Base-by-base conservation (phyloP, 30 jellyfish, hydroid and myxozoan species). In the Hydractinia echinata region DNA sequence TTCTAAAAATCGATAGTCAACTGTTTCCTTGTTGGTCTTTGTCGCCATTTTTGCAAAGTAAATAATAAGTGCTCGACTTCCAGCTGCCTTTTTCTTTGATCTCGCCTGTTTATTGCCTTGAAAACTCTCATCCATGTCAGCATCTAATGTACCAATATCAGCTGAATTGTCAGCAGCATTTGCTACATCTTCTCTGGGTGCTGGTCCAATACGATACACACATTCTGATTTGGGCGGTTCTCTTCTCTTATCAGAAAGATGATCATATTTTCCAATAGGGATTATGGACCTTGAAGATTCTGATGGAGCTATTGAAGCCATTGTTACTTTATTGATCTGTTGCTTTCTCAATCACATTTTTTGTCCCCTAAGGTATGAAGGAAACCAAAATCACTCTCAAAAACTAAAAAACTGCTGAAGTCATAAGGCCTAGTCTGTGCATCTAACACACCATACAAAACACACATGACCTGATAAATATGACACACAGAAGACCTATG, bases 1-100 rank as follows among this genome's bases (percentile, higher is more conserved):
- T n/a, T 92, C 96, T 49, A 92, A 79, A 73, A 92, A 92, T 16
- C 89, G 89, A 16, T 71, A 77, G 72, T 92, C 96, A 51, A 92
- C 82, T 71, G 53, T 64, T 55, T 85, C 97, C 4, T 69, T 66
- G 68, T 69, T 89, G 6, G 86, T 64, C 5, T 86, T 73, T 19
- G 54, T 83, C 5, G 95, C 87, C 58, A 91, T 61, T 71, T 86
- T 86, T 8, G 95, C 84, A 52, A 91, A 91, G 81, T 91, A 91
- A 30, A 67, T 86, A 52, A 91, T 80, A 76, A 91, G 83, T 51
- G 95, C 97, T 55, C 82, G 67, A 72, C 97, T 90, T 19, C 81
- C 85, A 54, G 85, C 85, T 54, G 85, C 85, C 60, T 20, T 54
- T 58, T 61, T 56, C 60, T 76, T 76, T 10, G 10, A 6, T 2